phyloP scores from a whole-genome alignment of 1,140 invertebrate species.

The Hycleus phaleratus region DNA sequence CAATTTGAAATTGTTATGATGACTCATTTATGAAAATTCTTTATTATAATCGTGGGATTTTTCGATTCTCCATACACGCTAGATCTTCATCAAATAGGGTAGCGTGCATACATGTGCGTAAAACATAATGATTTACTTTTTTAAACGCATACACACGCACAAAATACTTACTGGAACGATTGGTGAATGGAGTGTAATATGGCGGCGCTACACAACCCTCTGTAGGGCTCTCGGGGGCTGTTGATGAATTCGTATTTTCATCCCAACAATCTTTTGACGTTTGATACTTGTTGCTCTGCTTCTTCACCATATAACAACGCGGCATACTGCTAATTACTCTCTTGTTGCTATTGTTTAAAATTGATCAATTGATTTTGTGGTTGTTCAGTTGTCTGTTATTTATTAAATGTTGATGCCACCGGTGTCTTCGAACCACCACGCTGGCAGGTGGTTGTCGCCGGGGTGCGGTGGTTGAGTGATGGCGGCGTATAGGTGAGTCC shows the following conservation, averaged over 20 bases:
- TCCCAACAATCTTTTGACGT: constrained; percentile 29
- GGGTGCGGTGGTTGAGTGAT: constrained; percentile 30
- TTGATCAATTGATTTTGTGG: not conserved
- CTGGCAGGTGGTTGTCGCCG: constrained; percentile 35
- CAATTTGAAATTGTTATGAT: not conserved
- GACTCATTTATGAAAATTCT: not conserved
- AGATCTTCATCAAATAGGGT: constrained; percentile 4
- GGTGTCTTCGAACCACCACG: not conserved
- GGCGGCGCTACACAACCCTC: constrained; percentile 41
- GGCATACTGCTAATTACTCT: constrained; percentile 37
- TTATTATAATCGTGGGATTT: not conserved
- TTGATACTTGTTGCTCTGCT: constrained; percentile 45
- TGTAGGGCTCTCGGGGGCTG: constrained; percentile 39
- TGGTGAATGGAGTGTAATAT: constrained; percentile 37
- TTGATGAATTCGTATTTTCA: constrained; percentile 8
- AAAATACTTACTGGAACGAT: constrained; percentile 32
- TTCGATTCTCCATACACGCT: constrained; percentile 1
- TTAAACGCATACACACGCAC: not conserved
- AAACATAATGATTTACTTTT: no score
- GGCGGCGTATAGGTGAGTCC: constrained; percentile 28
- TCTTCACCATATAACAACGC: constrained; percentile 50
- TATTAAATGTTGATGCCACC: not conserved
- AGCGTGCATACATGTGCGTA: not conserved
- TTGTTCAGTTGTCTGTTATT: not conserved
- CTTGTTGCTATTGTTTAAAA: not conserved